Base-by-base conservation (phyloP, 2,888 invertebrate genomes). In the Rhamnusium bicolor region DNA sequence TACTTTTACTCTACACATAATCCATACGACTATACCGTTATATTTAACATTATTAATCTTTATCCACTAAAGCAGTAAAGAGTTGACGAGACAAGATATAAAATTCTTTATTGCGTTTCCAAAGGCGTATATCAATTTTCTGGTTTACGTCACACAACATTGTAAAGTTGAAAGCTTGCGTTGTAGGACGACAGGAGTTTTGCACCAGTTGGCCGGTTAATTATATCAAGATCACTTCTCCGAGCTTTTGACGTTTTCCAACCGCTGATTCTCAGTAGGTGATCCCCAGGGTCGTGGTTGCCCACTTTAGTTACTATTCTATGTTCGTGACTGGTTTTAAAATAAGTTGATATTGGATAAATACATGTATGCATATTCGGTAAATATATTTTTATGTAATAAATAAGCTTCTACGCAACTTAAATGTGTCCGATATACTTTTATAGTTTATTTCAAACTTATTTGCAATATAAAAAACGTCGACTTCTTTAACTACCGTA, bases 11-110 rank as follows among this genome's bases (percentile, higher is more conserved):
- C 1, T 29, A 10, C 16, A 14, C 29, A 56, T n/a, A 29, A 29
- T 12, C 18, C 29, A 8, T 16, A 16, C 32, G 8, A 40, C 10
- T 24, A 18, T 58, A 56, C 27, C 56, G 56, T 29, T 21, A 56
- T 14, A 58, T 58, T 58, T 58, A 58, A 58, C 58, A 58, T 16
- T 24, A 58, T 58, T 18, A 58, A 58, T 58, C 32, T 16, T 32
- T 32, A 58, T 58, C 24, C 58, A 32, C 8, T 14, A 58, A 16
- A 10, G 58, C 32, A 32, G 18, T 14, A 12, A 32, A 58, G n/a
- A 29, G 58, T 29, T 32, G 58, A 29, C 58, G 32, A 58, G 32
- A 10, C 32, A 18, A 18, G 18, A 58, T 58, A 58, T 58, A 58
- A 58, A 32, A 58, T 14, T 58, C 58, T 58, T 40, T 40, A 32